Evolutionary conservation across 2,797 vertebrate species (phyloP), one percentile per base, ranked within the genome.

Genomic region (Eurystomus glaucurus): DNA sequence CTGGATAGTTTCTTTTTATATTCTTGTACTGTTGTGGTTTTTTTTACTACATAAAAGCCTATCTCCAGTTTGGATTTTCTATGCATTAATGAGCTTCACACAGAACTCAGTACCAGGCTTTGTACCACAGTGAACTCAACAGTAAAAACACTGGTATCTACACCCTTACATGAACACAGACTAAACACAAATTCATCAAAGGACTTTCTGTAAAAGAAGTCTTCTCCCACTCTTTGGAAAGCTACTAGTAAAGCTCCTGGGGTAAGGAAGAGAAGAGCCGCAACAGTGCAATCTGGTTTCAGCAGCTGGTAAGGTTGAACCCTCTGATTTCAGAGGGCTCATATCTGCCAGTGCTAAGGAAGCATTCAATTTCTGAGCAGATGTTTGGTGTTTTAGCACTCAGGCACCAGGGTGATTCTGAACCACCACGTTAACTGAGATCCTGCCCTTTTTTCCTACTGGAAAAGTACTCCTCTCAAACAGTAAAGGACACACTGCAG

Each of bases 31-130:
- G 76, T 91, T 54, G 28, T 31, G 28, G 15, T 17, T 41, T 95
- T 97, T 96, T 97, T 94, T 93, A 85, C 58, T 96, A 93, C 96
- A 98, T 98, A 98, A 98, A 98, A 95, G 75, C 50, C 68, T 74
- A 37, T 66, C 65, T 96, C 35, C 39, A 81, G 14, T 81, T 64
- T 80, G 74, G 45, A 76, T 79, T 89, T 84, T 74, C 80, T 78
- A 69, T 43, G 51, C 21, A 35, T 82, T 83, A 26, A 19, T 31
- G 60, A 68, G 48, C 43, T 57, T 28, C 66, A 55, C 52, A 57
- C 4, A 2, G 45, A 41, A 60, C 68, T 65, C 65, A 79, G 9
- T 1, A 48, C 2, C 41, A 77, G 31, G 26, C 60, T 75, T 64
- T 71, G 29, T 41, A 61, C 37, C 52, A 57, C 58, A 37, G 25